Evolutionary conservation across 2,888 invertebrate species (phyloP).

Genomic region (Sericinus montela): DNA sequence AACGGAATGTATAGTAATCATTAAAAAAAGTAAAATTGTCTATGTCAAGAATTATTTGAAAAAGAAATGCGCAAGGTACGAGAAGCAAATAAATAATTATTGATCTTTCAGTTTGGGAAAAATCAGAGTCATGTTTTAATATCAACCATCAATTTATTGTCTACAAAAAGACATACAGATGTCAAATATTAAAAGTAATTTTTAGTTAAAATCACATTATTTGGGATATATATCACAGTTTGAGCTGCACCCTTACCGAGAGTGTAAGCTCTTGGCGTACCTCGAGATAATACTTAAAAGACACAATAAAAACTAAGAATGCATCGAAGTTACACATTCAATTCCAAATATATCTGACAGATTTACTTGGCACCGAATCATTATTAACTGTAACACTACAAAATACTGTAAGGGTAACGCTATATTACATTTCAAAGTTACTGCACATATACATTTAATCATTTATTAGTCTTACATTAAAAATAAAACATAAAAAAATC

Average conservation of each 20-base stretch:
- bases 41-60: background rate
- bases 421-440: conserved; percentile 8
- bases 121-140: conserved; percentile 13
- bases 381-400: conserved; percentile 7
- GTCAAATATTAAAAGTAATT: conserved; percentile 42
- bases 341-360: conserved; percentile 5
- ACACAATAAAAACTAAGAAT: conserved; percentile 14
- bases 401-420: conserved; percentile 18
- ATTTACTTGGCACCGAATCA: conserved; percentile 13
- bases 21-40: background rate
- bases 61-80: background rate
- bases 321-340: background rate
- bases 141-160: conserved; percentile 34
- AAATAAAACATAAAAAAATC: conserved; percentile 11
- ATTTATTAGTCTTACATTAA: conserved; percentile 17
- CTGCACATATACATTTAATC: conserved; percentile 9
- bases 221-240: conserved; percentile 47
- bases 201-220: conserved; percentile 44
- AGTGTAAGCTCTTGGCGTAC: conserved; percentile 2
- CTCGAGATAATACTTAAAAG: conserved; percentile 3
- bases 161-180: conserved; percentile 33
- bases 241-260: conserved; percentile 28
- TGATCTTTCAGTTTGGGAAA: background rate
- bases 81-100: background rate
- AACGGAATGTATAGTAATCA: conserved; percentile 8